Evolutionary conservation across 2,113 vertebrate species (phyloP).

Genomic region (Erythrocercus mccallii): DNA sequence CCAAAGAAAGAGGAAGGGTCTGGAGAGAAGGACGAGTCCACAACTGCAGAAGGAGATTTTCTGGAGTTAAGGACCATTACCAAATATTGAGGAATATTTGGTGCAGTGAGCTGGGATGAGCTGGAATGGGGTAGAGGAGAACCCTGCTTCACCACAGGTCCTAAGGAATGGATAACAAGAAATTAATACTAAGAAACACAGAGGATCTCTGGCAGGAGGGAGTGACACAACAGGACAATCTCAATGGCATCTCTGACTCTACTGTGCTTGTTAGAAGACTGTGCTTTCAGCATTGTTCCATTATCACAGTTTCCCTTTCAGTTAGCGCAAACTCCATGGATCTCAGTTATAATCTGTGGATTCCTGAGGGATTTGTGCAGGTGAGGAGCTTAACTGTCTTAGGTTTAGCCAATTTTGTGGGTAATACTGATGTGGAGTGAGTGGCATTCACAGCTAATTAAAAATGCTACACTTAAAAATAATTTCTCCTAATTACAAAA

Average conservation of each 20-base stretch:
- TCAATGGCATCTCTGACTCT: not conserved
- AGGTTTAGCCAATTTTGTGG: not conserved
- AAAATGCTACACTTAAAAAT: conserved; percentile 32
- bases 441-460: not conserved
- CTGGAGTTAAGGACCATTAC: not conserved
- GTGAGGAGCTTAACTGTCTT: not conserved
- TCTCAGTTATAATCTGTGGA: not conserved
- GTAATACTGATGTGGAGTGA: not conserved
- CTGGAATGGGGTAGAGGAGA: not conserved
- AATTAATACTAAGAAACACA: not conserved
- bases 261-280: not conserved
- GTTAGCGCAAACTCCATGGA: not conserved
- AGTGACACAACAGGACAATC: not conserved
- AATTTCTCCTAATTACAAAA: conserved; percentile 24
- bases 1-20: not conserved
- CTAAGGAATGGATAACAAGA: not conserved
- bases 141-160: not conserved
- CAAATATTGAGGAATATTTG: not conserved
- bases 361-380: not conserved
- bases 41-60: not conserved
- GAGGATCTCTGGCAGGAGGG: not conserved
- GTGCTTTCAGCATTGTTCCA: not conserved
- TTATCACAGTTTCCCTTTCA: not conserved
- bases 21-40: not conserved
- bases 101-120: not conserved